Percentiles rank a stretch among this genome's conserved stretches.
phyloP scores from a whole-genome alignment of 2,113 vertebrate species.

The Xiphophorus maculatus region DNA sequence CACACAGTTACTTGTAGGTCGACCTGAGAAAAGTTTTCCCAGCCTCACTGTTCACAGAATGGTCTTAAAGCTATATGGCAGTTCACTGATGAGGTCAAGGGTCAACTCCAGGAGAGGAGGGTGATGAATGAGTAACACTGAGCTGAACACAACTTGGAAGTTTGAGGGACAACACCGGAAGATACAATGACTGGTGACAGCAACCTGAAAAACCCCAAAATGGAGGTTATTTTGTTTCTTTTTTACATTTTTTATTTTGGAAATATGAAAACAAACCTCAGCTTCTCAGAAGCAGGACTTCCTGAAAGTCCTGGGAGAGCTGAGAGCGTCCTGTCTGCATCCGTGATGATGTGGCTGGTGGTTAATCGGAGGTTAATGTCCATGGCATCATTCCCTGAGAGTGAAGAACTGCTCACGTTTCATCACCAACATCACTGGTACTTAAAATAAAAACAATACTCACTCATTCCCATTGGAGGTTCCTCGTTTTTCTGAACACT shows the following conservation, averaged over 20 bases:
- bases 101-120: slow-evolving; percentile 8
- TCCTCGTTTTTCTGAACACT: slow-evolving; percentile 48
- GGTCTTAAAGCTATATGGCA: slow-evolving; percentile 63
- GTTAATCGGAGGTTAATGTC: slow-evolving; percentile 69
- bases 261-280: slow-evolving; percentile 31
- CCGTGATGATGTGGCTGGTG: slow-evolving; percentile 68
- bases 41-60: slow-evolving; percentile 40
- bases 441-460: slow-evolving; percentile 5
- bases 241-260: not conserved
- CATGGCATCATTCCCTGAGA: slow-evolving; percentile 82
- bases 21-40: slow-evolving; percentile 65
- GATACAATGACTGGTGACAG: slow-evolving; percentile 22
- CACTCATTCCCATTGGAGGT: slow-evolving; percentile 37
- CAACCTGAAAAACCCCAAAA: slow-evolving; percentile 31
- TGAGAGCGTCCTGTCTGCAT: slow-evolving; percentile 49
- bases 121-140: slow-evolving; percentile 35
- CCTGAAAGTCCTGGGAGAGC: slow-evolving; percentile 35
- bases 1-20: slow-evolving; percentile 37
- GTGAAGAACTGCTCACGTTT: slow-evolving; percentile 67
- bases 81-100: slow-evolving; percentile 19
- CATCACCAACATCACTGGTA: slow-evolving; percentile 42
- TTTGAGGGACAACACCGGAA: slow-evolving; percentile 29
- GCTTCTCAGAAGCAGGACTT: slow-evolving; percentile 25
- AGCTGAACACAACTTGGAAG: slow-evolving; percentile 28
- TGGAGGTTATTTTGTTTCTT: not conserved